phyloP scores from a whole-genome alignment of 2,113 vertebrate species.

The Hippocampus barbouri region DNA sequence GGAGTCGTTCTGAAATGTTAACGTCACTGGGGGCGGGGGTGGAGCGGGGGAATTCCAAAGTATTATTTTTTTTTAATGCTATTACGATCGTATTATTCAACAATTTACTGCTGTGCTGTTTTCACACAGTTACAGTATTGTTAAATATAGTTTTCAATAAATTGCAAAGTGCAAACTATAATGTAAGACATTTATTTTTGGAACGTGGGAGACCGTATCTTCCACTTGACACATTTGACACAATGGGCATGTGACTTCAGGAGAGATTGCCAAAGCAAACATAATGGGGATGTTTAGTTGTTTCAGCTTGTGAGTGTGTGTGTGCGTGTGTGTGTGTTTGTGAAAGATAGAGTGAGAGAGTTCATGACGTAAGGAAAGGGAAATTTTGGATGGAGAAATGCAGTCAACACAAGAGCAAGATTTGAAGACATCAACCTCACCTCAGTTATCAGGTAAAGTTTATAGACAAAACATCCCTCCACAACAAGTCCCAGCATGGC shows the following conservation, averaged over 20 bases:
- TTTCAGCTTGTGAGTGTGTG: background rate
- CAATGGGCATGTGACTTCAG: background rate
- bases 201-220: background rate
- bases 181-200: background rate
- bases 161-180: background rate
- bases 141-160: background rate
- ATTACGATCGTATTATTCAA: no score
- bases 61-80: no score
- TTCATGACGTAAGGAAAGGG: conserved; percentile 39
- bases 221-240: background rate
- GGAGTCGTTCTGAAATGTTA: background rate
- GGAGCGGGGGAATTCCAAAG: no score
- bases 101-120: no score
- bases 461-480: conserved; percentile 58
- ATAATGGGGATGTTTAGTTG: background rate
- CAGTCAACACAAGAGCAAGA: background rate
- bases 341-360: background rate
- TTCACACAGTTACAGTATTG: no score
- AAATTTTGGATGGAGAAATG: conserved; percentile 27
- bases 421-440: conserved; percentile 39
- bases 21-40: background rate
- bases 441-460: conserved; percentile 43
- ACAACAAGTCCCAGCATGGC: conserved; percentile 50
- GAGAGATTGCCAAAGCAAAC: no score
- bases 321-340: background rate